A percentile compares a stretch with the other conserved stretches of the same genome.
phyloP scores from a whole-genome alignment of 2,113 vertebrate species.

The Isichthys henryi region DNA sequence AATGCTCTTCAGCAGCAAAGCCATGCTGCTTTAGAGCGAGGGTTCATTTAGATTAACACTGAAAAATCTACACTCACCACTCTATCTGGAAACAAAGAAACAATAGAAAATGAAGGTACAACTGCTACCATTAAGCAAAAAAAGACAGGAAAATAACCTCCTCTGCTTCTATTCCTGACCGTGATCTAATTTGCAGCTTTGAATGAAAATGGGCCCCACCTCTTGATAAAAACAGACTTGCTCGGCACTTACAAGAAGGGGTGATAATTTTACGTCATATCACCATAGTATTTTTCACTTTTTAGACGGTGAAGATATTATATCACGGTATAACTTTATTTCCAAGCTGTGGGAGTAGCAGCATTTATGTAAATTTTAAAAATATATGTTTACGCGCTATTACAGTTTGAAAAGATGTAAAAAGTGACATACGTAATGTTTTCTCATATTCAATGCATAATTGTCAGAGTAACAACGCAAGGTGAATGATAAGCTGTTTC shows the following conservation, averaged over 20 bases:
- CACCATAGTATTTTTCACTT: too few species aligned
- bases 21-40: neutral
- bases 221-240: neutral
- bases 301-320: too few species aligned
- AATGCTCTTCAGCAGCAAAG: neutral
- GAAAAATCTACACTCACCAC: neutral
- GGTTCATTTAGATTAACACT: neutral
- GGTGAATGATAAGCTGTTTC: too few species aligned
- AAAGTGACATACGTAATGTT: too few species aligned
- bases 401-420: too few species aligned
- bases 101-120: neutral
- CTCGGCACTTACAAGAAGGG: neutral
- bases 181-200: neutral
- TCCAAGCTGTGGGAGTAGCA: too few species aligned
- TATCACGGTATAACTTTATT: too few species aligned
- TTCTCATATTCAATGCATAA: too few species aligned
- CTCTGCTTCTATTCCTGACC: neutral
- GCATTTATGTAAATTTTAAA: too few species aligned
- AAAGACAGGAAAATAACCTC: neutral
- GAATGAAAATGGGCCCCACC: neutral
- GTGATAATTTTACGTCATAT: too few species aligned
- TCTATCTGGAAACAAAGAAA: neutral
- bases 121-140: neutral
- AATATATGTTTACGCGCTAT: too few species aligned
- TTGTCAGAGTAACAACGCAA: too few species aligned